A percentile compares a stretch with the other conserved stretches of the same genome.
Conservation (phyloP, 2,113 vertebrate species). For the Callopanchax toddi region DNA sequence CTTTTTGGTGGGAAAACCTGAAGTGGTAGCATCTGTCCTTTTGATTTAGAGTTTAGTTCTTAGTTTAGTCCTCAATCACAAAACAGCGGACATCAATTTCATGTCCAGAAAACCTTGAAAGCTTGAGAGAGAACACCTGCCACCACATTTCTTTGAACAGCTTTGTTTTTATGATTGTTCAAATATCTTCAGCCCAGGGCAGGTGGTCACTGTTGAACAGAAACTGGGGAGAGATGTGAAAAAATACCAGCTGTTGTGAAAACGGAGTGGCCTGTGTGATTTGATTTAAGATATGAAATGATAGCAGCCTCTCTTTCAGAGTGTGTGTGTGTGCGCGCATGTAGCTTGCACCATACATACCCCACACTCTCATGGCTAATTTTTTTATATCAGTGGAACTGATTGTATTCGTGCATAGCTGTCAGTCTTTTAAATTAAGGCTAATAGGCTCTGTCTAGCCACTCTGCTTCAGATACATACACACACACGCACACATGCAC, state of each 20-base stretch:
- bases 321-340: conserved; percentile 1
- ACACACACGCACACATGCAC: no score
- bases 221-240: conserved; percentile 1
- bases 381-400: neutral
- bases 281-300: conserved; percentile 1
- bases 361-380: neutral
- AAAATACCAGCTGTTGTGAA: conserved; percentile 22
- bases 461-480: neutral
- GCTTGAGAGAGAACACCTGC: conserved; percentile 46
- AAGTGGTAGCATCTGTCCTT: conserved; percentile 32
- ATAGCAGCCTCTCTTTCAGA: neutral
- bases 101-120: neutral
- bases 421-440: conserved; percentile 30
- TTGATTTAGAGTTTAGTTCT: neutral
- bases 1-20: conserved; percentile 1
- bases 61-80: neutral
- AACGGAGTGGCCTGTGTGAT: conserved; percentile 12
- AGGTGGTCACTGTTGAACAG: conserved; percentile 32
- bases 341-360: accelerated
- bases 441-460: neutral
- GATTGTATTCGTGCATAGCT: conserved; percentile 33
- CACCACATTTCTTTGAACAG: conserved; percentile 22
- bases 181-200: conserved; percentile 32
- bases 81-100: neutral
- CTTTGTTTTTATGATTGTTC: conserved; percentile 40